phyloP scores from a whole-genome alignment of 2,888 invertebrate species.

The Dermolepida albohirtum region DNA sequence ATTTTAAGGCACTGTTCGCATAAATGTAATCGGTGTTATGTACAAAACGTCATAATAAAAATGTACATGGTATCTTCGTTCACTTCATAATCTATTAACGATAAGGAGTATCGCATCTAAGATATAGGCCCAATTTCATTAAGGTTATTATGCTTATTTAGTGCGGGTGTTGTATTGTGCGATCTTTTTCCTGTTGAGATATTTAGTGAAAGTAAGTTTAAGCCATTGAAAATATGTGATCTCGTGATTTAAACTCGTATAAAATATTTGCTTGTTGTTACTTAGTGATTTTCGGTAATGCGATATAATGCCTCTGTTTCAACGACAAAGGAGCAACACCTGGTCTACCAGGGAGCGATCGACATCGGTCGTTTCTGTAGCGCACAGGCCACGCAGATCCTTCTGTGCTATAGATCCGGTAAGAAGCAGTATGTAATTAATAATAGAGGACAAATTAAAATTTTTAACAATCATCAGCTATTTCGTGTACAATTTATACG shows the following conservation, averaged over 20 bases:
- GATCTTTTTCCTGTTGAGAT: too few species aligned
- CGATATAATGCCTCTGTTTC: conserved; percentile 32
- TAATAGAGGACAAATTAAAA: background rate
- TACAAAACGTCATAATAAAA: too few species aligned
- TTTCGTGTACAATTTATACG: conserved; percentile 1
- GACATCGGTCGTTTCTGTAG: conserved; percentile 39
- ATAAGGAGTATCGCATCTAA: too few species aligned
- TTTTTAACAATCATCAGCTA: conserved; percentile 1
- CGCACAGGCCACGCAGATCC: conserved; percentile 45
- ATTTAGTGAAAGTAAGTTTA: background rate
- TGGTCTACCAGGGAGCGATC: conserved; percentile 44
- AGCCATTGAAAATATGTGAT: background rate
- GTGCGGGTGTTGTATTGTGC: too few species aligned
- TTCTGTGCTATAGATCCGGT: conserved; percentile 43
- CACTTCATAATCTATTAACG: too few species aligned
- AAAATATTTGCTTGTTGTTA: background rate
- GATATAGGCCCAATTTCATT: too few species aligned
- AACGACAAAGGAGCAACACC: conserved; percentile 49
- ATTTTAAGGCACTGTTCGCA: too few species aligned
- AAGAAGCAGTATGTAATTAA: conserved; percentile 14
- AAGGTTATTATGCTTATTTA: background rate
- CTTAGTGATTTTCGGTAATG: conserved; percentile 4
- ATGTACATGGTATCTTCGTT: too few species aligned
- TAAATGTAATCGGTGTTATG: too few species aligned
- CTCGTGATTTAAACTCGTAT: conserved; percentile 12